Evolutionary conservation across 2,113 vertebrate species (phyloP).

Genomic region (Aramus guarauna): DNA sequence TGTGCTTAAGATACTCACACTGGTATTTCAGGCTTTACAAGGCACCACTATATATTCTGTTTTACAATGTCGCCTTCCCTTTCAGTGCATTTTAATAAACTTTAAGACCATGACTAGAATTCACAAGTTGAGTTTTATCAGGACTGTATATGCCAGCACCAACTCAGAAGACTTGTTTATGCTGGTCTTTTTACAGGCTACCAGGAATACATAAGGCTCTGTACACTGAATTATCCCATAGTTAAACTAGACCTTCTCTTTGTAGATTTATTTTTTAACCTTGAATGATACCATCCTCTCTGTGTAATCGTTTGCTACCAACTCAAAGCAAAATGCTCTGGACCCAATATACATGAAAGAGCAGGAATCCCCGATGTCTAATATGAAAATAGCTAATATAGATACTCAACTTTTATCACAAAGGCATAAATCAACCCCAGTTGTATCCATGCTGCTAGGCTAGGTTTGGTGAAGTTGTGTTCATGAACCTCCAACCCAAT

Average conservation of each 20-base stretch:
- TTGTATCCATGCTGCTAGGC: neutral
- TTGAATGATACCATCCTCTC: neutral
- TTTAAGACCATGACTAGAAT: neutral
- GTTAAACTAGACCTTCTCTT: neutral
- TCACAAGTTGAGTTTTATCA: neutral
- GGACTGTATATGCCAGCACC: neutral
- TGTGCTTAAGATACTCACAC: neutral
- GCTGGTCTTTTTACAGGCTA: neutral
- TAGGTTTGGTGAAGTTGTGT: neutral
- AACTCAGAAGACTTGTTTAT: neutral
- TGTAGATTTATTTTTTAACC: neutral
- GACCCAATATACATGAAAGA: neutral
- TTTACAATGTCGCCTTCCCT: neutral
- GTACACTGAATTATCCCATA: neutral
- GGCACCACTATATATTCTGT: neutral
- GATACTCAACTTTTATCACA: neutral
- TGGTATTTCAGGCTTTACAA: neutral
- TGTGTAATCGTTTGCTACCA: neutral
- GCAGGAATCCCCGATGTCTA: neutral
- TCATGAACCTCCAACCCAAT: neutral
- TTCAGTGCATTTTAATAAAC: neutral
- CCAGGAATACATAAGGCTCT: neutral
- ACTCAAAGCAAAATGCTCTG: neutral
- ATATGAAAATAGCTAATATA: neutral
- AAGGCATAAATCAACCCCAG: neutral